These are phyloP conservation scores for Labia minor DNA, from an alignment of 2,888 invertebrate species.

Conservation along the genomic window DNA sequence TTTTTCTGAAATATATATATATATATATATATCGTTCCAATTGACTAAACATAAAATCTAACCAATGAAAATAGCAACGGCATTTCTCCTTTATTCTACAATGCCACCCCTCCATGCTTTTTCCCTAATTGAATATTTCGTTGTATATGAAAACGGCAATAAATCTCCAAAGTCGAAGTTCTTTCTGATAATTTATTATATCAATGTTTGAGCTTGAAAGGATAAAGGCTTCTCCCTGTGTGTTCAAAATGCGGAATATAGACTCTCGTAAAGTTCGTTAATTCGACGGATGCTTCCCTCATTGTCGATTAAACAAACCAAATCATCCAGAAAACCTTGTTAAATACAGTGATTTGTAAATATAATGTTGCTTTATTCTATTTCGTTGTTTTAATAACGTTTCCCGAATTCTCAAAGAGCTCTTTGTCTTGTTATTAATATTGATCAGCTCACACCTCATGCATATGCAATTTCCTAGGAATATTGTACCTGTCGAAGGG, in stretches of 20 bases:
- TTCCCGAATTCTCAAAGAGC: not conserved
- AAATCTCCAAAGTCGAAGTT: not conserved
- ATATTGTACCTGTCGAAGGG: not conserved
- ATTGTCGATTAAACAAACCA: not conserved
- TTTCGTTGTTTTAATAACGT: not conserved
- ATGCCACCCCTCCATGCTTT: not conserved
- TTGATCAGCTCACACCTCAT: not conserved
- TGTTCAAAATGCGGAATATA: not conserved
- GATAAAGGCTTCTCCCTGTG: not conserved
- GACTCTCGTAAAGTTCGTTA: not conserved
- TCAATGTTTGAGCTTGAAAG: not conserved
- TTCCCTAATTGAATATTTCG: not conserved
- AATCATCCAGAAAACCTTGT: not conserved
- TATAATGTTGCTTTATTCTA: not conserved
- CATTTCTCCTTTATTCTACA: not conserved
- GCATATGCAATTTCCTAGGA: not conserved
- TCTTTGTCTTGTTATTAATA: conserved; percentile 1
- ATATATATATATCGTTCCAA: too few species aligned
- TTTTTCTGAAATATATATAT: too few species aligned
- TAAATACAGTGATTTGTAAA: not conserved
- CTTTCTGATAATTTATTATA: not conserved
- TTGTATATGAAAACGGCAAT: not conserved
- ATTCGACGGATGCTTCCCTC: not conserved
- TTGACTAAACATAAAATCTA: not conserved
- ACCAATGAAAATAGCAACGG: not conserved